Evolutionary conservation across 2,888 invertebrate species (phyloP).

Genomic region (Zeuzera pyrina): DNA sequence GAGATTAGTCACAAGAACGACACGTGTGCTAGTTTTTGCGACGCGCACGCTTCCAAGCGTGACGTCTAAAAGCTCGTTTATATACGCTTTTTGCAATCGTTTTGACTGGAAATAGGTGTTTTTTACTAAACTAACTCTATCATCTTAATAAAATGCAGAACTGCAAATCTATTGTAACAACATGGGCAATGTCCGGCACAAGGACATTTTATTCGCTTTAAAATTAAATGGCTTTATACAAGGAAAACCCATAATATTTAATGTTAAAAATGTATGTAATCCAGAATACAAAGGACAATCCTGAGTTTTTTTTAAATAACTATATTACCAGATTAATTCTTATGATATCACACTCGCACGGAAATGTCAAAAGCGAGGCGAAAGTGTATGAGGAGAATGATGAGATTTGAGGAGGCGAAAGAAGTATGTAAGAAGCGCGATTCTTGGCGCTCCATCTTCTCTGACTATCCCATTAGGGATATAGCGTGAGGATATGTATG

Average conservation of each 20-base stretch:
- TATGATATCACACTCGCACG: no score
- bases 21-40: constrained; percentile 53
- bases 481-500: no score
- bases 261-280: constrained; percentile 2
- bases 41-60: constrained; percentile 46
- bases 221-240: constrained; percentile 1
- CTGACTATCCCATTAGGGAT: no score
- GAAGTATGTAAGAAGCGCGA: no score
- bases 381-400: no score
- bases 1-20: constrained; percentile 4
- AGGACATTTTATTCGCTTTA: constrained; percentile 35
- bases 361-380: no score
- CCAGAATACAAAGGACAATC: no score
- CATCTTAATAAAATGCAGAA: constrained; percentile 37
- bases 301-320: no score
- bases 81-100: constrained; percentile 54
- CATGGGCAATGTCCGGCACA: constrained; percentile 43
- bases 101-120: constrained; percentile 39
- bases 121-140: constrained; percentile 32
- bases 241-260: no score
- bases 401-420: no score
- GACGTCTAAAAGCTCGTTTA: constrained; percentile 66
- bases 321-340: no score
- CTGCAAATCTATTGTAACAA: constrained; percentile 44
- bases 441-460: no score